These are phyloP conservation scores for Caenorhabditis brenneri DNA, from an alignment of 1,140 invertebrate genomes.

Conservation along the genomic window DNA sequence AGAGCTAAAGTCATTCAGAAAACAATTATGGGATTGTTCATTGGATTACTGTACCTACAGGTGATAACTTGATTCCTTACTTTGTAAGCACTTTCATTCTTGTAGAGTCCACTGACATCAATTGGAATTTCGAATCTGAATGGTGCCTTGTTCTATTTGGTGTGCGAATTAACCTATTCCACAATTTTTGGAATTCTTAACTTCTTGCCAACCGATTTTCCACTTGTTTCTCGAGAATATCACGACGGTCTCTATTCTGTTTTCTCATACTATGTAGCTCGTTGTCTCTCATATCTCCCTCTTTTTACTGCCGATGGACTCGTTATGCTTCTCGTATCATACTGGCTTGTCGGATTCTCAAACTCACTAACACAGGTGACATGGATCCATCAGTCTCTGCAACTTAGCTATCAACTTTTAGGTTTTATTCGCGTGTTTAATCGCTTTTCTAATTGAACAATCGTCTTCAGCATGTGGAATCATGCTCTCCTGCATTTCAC, in stretches of 20 bases:
- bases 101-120: conserved; percentile 45
- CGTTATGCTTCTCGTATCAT: conserved; percentile 62
- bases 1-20: conserved; percentile 68
- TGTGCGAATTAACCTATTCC: conserved; percentile 63
- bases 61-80: not conserved
- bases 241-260: conserved; percentile 50
- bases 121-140: conserved; percentile 72
- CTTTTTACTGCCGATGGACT: conserved; percentile 69
- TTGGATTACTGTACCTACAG: conserved; percentile 71
- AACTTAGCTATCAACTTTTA: conserved; percentile 2
- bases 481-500: conserved; percentile 65
- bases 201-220: conserved; percentile 66
- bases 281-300: conserved; percentile 66
- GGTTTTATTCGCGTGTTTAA: conserved; percentile 53
- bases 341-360: conserved; percentile 66
- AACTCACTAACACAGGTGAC: conserved; percentile 55
- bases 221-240: conserved; percentile 60
- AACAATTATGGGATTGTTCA: conserved; percentile 70
- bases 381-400: not conserved
- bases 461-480: conserved; percentile 68
- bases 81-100: not conserved
- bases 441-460: conserved; percentile 67
- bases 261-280: conserved; percentile 62
- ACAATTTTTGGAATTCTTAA: conserved; percentile 60
- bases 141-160: conserved; percentile 71